Evolutionary conservation across 2,888 invertebrate genomes (phyloP).

Genomic region (Mesorhabditis spiculigera): DNA sequence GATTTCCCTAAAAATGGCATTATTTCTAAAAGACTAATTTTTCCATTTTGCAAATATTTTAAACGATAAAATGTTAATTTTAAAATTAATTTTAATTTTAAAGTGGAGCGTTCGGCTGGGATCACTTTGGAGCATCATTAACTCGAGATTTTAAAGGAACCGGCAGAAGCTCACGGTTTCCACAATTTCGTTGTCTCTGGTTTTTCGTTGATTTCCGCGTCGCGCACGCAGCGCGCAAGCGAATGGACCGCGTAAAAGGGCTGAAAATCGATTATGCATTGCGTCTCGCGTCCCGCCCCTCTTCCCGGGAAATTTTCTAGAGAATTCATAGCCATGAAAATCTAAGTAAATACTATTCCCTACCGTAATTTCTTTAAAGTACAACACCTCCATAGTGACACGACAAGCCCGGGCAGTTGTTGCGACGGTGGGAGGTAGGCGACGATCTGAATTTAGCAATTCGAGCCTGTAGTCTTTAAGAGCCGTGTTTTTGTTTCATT

Average conservation of each 20-base stretch:
- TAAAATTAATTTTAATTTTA: background rate
- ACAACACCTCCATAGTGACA: conserved; percentile 61
- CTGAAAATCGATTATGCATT: too few relatives aligned
- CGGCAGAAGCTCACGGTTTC: too few relatives aligned
- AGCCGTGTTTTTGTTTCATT: background rate
- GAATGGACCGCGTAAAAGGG: too few relatives aligned
- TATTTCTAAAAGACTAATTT: background rate
- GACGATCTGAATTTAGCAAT: conserved; percentile 55
- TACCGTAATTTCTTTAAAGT: conserved; percentile 62
- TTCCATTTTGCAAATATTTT: background rate
- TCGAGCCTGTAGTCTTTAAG: background rate
- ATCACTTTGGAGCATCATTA: too few relatives aligned
- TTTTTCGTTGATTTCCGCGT: too few relatives aligned
- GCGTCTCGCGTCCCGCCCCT: too few relatives aligned
- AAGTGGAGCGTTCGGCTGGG: too few relatives aligned
- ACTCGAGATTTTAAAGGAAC: too few relatives aligned
- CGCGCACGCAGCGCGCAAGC: too few relatives aligned
- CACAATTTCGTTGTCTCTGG: too few relatives aligned
- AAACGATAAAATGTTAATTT: background rate
- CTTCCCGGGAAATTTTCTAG: too few relatives aligned
- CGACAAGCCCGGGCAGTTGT: conserved; percentile 61
- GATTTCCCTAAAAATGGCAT: conserved; percentile 24
- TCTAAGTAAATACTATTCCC: background rate
- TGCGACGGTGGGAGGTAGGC: conserved; percentile 63
- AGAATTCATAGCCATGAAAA: too few relatives aligned